phyloP scores from a whole-genome alignment of 1,140 invertebrate species.

The Drosophila aff. region DNA sequence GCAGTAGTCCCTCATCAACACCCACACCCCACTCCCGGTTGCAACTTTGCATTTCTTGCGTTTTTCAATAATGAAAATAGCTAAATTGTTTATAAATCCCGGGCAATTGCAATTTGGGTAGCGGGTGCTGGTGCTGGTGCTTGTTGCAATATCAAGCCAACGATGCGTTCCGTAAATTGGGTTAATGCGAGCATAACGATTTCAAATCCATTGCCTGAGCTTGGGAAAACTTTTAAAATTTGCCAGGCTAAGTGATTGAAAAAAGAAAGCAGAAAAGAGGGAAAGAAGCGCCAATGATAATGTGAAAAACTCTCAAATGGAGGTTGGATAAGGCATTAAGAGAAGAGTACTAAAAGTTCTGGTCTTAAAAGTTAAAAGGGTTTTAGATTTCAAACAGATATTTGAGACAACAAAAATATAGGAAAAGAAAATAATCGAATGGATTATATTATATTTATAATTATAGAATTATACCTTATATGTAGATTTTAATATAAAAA shows the following conservation, averaged over 20 bases:
- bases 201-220: slow-evolving; percentile 28
- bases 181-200: slow-evolving; percentile 51
- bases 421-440: not conserved
- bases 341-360: not conserved
- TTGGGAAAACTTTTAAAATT: slow-evolving; percentile 38
- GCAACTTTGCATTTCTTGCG: slow-evolving; percentile 27
- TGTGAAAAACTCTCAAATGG: not conserved
- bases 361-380: not conserved
- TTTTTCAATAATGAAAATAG: slow-evolving; percentile 58
- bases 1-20: not conserved
- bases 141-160: not conserved
- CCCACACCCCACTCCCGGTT: not conserved
- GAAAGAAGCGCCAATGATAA: slow-evolving; percentile 6
- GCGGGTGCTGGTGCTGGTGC: not conserved
- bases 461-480: not conserved
- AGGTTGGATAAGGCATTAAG: not conserved
- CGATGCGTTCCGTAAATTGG: slow-evolving; percentile 46
- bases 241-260: slow-evolving; percentile 27
- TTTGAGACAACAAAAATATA: not conserved
- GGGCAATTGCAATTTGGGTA: slow-evolving; percentile 29
- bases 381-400: not conserved
- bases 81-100: slow-evolving; percentile 66
- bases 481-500: not conserved
- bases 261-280: not conserved
- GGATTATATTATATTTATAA: no score